Conservation (phyloP, 1,140 invertebrate genomes). For the Aplysia californica region DNA sequence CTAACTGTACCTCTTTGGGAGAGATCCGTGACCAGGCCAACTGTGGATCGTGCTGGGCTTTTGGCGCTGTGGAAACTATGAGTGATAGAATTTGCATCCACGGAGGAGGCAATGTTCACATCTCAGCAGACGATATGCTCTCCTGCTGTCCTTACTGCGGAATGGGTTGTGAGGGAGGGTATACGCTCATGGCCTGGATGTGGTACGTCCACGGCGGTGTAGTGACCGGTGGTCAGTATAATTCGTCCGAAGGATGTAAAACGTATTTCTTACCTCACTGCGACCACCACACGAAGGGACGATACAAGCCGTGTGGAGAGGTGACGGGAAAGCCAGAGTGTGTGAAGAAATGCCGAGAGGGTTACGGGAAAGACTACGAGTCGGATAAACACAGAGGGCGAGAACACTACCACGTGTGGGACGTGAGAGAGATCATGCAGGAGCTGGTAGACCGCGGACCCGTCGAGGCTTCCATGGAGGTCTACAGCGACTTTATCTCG, state of each 20-base stretch:
- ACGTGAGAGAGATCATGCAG: no score
- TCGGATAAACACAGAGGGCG: no score
- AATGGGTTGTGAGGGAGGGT: conserved; percentile 73
- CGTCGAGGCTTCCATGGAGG: no score
- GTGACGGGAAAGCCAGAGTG: no score
- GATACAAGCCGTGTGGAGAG: no score
- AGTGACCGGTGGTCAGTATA: conserved; percentile 12
- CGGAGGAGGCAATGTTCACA: conserved; percentile 78
- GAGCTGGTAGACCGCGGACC: no score
- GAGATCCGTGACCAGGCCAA: not conserved
- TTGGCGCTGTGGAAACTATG: conserved; percentile 93
- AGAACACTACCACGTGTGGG: no score
- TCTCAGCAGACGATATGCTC: conserved; percentile 89
- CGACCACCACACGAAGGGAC: no score
- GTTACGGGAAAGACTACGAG: no score
- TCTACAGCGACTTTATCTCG: no score
- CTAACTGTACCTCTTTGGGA: not conserved
- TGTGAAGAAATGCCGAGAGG: no score
- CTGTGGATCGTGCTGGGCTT: conserved; percentile 56
- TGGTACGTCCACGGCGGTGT: not conserved
- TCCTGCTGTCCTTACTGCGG: conserved; percentile 60
- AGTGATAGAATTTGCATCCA: conserved; percentile 90
- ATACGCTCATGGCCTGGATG: conserved; percentile 81
- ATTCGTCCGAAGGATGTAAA: conserved; percentile 12
- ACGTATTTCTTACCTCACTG: no score